Percentiles rank a stretch among this genome's conserved stretches.
Evolutionary conservation across 2,113 vertebrate species (phyloP).

Genomic region (Tauraco erythrolophus): DNA sequence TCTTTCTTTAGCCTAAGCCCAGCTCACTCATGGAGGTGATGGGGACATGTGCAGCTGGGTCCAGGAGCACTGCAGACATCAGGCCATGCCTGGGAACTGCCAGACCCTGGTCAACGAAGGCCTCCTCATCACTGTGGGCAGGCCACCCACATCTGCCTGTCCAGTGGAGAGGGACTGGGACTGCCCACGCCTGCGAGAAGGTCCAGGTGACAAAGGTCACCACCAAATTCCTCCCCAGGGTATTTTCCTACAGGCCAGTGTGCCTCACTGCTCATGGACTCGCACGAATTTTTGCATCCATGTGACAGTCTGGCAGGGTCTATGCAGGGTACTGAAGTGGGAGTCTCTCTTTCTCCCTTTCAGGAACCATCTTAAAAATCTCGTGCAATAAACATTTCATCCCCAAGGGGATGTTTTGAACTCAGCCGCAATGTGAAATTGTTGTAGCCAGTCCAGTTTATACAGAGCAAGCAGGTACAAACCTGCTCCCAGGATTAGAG

Average conservation of each 20-base stretch:
- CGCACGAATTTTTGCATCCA: fast-evolving
- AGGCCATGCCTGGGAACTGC: neutral
- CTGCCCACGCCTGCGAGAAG: neutral
- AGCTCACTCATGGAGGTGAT: fast-evolving
- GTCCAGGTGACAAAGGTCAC: neutral
- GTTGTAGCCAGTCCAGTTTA: constrained; percentile 65
- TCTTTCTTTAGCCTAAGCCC: neutral
- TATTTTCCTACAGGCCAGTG: fast-evolving
- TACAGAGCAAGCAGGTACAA: constrained; percentile 71
- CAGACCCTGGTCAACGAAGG: neutral
- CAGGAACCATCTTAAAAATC: constrained; percentile 33
- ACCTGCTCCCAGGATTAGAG: constrained; percentile 77
- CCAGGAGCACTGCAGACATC: neutral
- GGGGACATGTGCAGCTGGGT: neutral
- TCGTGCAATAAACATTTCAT: constrained; percentile 65
- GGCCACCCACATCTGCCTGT: neutral
- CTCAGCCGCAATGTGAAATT: constrained; percentile 55
- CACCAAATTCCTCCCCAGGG: neutral
- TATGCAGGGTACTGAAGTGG: neutral
- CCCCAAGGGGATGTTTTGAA: constrained; percentile 61
- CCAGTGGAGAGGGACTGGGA: neutral
- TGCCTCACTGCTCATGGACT: neutral
- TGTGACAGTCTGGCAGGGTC: neutral
- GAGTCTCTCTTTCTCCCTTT: neutral
- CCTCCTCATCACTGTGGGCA: neutral